phyloP scores from a whole-genome alignment of 2,797 vertebrate species.

The Chelmon rostratus region DNA sequence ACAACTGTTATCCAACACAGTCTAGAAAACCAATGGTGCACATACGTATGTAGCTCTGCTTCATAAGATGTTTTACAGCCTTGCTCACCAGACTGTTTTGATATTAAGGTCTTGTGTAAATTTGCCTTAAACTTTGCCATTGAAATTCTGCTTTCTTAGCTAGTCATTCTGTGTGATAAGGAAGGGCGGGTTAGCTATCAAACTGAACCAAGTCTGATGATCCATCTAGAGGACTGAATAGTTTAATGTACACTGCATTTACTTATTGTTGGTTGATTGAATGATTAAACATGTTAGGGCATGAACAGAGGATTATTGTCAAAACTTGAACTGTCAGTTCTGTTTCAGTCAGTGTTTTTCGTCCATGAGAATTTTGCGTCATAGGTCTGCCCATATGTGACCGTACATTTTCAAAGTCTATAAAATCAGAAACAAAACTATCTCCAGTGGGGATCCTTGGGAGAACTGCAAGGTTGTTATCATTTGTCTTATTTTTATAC shows the following conservation, averaged over 20 bases:
- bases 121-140: conserved; percentile 20
- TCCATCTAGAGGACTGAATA: conserved; percentile 2
- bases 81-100: conserved; percentile 33
- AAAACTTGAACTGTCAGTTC: conserved; percentile 11
- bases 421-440: conserved; percentile 48
- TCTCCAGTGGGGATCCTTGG: conserved; percentile 32
- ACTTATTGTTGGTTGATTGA: neutral
- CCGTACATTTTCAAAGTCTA: conserved; percentile 46
- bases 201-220: conserved; percentile 23
- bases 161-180: conserved; percentile 13
- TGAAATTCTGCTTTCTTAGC: conserved; percentile 1
- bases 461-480: conserved; percentile 58
- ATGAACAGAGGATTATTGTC: neutral
- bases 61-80: conserved; percentile 38
- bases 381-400: conserved; percentile 38
- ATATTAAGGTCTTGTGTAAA: conserved; percentile 11
- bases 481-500: conserved; percentile 65
- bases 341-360: neutral
- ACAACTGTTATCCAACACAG: conserved; percentile 60
- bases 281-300: conserved; percentile 2
- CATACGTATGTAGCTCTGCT: conserved; percentile 25
- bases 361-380: conserved; percentile 16
- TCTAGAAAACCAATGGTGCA: conserved; percentile 45
- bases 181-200: conserved; percentile 23
- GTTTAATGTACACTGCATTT: neutral